phyloP scores from a whole-genome alignment of 2,797 vertebrate genomes.

The Channallabes apus region DNA sequence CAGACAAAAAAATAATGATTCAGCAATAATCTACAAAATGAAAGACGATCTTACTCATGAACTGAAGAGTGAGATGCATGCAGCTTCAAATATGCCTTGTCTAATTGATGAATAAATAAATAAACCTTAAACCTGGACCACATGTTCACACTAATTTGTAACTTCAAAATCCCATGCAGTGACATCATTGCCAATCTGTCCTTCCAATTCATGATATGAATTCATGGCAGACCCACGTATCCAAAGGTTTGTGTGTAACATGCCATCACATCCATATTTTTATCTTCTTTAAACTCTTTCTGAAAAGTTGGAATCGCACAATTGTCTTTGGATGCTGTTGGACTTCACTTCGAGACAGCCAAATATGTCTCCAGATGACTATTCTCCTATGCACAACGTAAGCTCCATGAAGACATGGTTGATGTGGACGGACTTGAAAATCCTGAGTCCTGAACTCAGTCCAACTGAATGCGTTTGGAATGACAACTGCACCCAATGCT shows the following conservation, averaged over 20 bases:
- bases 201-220: neutral
- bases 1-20: neutral
- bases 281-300: neutral
- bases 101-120: neutral
- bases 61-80: neutral
- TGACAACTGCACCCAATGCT: neutral
- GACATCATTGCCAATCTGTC: neutral
- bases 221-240: neutral
- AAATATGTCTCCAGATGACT: neutral
- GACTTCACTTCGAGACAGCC: neutral
- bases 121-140: neutral
- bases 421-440: neutral
- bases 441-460: neutral
- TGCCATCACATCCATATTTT: neutral
- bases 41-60: neutral
- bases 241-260: neutral
- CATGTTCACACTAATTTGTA: neutral
- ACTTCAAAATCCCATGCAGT: neutral
- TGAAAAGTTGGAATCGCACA: neutral
- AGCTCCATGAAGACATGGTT: neutral
- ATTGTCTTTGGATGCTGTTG: neutral
- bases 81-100: neutral
- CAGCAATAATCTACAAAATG: neutral
- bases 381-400: neutral
- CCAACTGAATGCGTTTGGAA: neutral